Evolutionary conservation across 1,140 invertebrate genomes (phyloP).

Genomic region (Ectropis grisescens): DNA sequence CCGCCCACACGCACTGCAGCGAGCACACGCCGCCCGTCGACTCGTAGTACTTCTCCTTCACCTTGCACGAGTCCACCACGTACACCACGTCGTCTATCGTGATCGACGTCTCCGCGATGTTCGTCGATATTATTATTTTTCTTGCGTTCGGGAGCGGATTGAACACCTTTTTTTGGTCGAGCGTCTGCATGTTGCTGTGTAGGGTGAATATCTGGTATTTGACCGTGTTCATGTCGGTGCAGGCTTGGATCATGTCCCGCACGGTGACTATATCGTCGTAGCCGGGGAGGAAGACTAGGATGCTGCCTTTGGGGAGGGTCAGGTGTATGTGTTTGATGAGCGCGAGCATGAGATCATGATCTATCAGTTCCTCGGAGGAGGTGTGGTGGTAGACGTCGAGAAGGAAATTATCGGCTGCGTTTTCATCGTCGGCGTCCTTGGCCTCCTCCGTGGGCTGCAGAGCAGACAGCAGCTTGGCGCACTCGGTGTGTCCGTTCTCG

Average conservation of each 20-base stretch:
- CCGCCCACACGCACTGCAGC: slow-evolving; percentile 82
- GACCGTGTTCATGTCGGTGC: slow-evolving; percentile 71
- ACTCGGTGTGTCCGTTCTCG: slow-evolving; percentile 74
- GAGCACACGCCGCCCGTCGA: slow-evolving; percentile 77
- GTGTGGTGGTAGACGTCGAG: slow-evolving; percentile 54
- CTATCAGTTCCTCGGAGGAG: slow-evolving; percentile 76
- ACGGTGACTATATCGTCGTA: slow-evolving; percentile 92
- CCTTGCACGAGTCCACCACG: slow-evolving; percentile 92
- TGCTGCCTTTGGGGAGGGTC: slow-evolving; percentile 76
- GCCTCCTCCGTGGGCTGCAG: slow-evolving; percentile 30
- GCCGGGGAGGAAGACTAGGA: slow-evolving; percentile 93
- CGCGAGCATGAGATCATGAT: slow-evolving; percentile 77
- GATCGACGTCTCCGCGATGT: slow-evolving; percentile 95
- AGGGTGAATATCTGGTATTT: slow-evolving; percentile 78
- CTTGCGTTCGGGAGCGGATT: slow-evolving; percentile 74
- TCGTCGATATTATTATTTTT: slow-evolving; percentile 93
- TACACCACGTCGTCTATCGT: slow-evolving; percentile 93
- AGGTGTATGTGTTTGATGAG: slow-evolving; percentile 77
- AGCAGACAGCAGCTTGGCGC: slow-evolving; percentile 40
- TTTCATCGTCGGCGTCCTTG: slow-evolving; percentile 42
- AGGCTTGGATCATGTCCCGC: slow-evolving; percentile 75
- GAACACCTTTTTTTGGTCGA: slow-evolving; percentile 87
- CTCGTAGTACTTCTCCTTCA: slow-evolving; percentile 89
- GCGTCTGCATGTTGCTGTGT: slow-evolving; percentile 87
- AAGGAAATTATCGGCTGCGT: slow-evolving; percentile 45